phyloP scores from a whole-genome alignment of 2,113 vertebrate genomes.

The Sturnira hondurensis region DNA sequence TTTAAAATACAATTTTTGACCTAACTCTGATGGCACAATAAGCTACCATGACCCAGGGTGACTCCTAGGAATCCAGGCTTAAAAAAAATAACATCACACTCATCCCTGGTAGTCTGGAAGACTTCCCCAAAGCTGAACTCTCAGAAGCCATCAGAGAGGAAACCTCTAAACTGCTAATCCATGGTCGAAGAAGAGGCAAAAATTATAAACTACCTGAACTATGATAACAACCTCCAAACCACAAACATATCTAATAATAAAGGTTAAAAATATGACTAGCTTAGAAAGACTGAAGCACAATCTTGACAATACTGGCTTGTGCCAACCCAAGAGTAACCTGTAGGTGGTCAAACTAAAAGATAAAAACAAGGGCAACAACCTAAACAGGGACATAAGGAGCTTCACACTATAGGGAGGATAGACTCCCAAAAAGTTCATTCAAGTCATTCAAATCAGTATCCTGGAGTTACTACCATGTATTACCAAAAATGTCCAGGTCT shows the following conservation, averaged over 20 bases:
- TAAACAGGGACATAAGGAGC: not conserved
- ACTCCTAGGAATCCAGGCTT: not conserved
- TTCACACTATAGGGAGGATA: not conserved
- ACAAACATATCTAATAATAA: not conserved
- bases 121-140: not conserved
- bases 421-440: slow-evolving; percentile 27
- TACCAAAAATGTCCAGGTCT: not conserved
- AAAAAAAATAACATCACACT: not conserved
- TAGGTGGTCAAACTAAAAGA: not conserved
- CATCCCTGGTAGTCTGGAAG: not conserved
- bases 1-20: slow-evolving; percentile 17
- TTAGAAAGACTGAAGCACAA: not conserved
- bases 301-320: not conserved
- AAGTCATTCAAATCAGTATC: slow-evolving; percentile 7
- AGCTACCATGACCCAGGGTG: not conserved
- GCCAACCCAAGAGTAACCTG: not conserved
- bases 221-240: not conserved
- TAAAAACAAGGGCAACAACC: not conserved
- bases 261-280: not conserved
- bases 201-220: slow-evolving; percentile 25
- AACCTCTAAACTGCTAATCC: not conserved
- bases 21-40: slow-evolving; percentile 9
- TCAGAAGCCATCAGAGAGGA: not conserved
- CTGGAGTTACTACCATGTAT: not conserved
- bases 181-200: not conserved